Conservation (phyloP, 2,113 vertebrate species). For the Vidua chalybeata region DNA sequence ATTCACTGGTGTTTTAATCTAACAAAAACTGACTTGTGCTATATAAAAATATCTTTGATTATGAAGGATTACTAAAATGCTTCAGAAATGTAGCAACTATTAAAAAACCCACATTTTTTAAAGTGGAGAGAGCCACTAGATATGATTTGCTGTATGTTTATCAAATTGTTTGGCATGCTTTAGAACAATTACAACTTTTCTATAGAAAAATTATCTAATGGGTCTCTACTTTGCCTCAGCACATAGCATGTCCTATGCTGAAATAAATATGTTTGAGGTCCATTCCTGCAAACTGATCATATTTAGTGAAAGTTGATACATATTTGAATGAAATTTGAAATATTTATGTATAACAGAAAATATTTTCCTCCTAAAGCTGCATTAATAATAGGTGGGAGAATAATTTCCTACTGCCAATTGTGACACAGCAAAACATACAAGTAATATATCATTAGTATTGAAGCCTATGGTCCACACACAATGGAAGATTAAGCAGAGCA, state of each 20-base stretch:
- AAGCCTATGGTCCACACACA: not conserved
- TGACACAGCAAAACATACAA: not conserved
- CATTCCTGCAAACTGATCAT: not conserved
- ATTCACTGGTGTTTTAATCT: slow-evolving; percentile 10
- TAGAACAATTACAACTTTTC: not conserved
- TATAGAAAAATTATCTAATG: not conserved
- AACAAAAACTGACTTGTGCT: not conserved
- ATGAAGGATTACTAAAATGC: not conserved
- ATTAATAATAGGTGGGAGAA: not conserved
- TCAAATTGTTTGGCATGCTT: slow-evolving; percentile 5
- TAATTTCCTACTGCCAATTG: not conserved
- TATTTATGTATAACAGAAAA: not conserved
- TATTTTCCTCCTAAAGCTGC: not conserved
- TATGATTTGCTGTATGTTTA: not conserved
- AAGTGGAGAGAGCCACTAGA: not conserved
- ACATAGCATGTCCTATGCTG: not conserved
- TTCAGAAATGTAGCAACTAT: slow-evolving; percentile 36
- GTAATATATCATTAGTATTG: not conserved
- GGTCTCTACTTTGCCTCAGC: not conserved
- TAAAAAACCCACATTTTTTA: slow-evolving; percentile 3
- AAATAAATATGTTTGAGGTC: not conserved
- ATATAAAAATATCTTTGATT: slow-evolving; percentile 37
- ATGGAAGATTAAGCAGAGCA: not conserved
- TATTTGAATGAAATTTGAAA: not conserved
- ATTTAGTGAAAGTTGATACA: not conserved